Evolutionary conservation across 2,888 invertebrate genomes (phyloP), one percentile per base, ranked within the genome.

Genomic region (Chymomyza amoena): DNA sequence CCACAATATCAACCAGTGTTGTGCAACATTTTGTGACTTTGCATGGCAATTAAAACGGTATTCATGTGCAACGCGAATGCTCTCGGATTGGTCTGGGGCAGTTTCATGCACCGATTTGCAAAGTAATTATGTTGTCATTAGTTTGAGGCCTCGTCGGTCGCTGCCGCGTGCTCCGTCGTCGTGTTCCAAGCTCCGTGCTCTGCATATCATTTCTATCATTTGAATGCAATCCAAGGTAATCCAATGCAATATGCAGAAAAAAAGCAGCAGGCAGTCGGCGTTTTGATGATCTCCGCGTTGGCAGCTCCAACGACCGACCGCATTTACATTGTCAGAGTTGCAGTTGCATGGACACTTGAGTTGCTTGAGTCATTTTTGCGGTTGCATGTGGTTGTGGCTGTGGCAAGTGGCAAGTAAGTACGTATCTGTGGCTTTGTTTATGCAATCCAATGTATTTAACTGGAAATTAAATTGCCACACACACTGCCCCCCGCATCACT

Each of bases 51-150:
- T 84, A 87, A 84, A 86, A 69, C 71, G 73, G 79, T 73, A 45
- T 45, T 71, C 63, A 67, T 71, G 67, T 51, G 60, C 80, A 70
- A 69, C 78, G 73, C 20, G 54, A 16, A 13, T 54, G 54, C 54
- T 54, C 18, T 16, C 54, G 54, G 15, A 54, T 20, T 54, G 16
- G 54, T 54, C 54, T 54, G 54, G 54, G 16, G 54, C 60, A 60
- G 28, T 72, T 76, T 78, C 73, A 78, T 71, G 63, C 70, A 83
- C 62, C 66, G 73, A 76, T 81, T 79, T 76, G 75, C 70, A 65
- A 87, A 73, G 84, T 85, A 85, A 84, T 84, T 84, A 84, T 83
- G 81, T 83, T 83, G 87, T 85, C 84, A 84, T 81, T 87, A 84
- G 61, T 60, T 63, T 59, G 66, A 76, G 70, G 66, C n/a, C 68